A percentile compares a stretch with the other conserved stretches of the same genome.
These are phyloP conservation scores for Xiphophorus hellerii DNA, from an alignment of 2,113 vertebrate genomes.

Conservation along the genomic window DNA sequence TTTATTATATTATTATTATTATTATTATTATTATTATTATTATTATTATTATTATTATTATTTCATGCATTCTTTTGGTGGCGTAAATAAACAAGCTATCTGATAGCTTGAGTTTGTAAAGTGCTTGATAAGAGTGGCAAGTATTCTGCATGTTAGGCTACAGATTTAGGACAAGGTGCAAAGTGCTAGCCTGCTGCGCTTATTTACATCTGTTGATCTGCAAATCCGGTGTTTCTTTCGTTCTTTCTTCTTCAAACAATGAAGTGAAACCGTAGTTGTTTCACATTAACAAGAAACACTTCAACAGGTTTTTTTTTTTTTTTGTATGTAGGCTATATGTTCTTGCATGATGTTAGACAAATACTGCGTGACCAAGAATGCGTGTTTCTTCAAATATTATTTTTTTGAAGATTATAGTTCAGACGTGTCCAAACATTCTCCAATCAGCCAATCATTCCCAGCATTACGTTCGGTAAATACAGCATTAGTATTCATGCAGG, in stretches of 20 bases:
- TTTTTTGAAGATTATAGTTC: too few relatives aligned
- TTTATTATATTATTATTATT: background rate
- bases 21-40: too few relatives aligned
- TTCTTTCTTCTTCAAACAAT: background rate
- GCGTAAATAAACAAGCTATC: background rate
- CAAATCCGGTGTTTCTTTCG: slow-evolving; percentile 44
- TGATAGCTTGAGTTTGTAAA: background rate
- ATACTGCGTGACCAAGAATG: too few relatives aligned
- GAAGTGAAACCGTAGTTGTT: background rate
- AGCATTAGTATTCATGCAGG: too few relatives aligned
- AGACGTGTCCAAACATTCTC: too few relatives aligned
- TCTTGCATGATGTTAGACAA: too few relatives aligned
- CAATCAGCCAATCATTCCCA: too few relatives aligned
- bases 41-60: background rate
- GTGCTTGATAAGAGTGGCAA: background rate
- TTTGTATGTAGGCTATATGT: too few relatives aligned
- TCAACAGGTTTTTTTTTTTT: too few relatives aligned
- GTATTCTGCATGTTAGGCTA: background rate
- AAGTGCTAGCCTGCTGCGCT: slow-evolving; percentile 17
- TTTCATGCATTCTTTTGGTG: background rate
- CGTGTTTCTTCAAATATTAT: too few relatives aligned
- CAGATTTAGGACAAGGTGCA: slow-evolving; percentile 37
- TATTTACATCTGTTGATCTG: slow-evolving; percentile 44
- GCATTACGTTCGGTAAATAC: too few relatives aligned
- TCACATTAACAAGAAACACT: too few relatives aligned